These are phyloP conservation scores for Alcedo atthis DNA, from an alignment of 2,797 vertebrate species.

Conservation along the genomic window DNA sequence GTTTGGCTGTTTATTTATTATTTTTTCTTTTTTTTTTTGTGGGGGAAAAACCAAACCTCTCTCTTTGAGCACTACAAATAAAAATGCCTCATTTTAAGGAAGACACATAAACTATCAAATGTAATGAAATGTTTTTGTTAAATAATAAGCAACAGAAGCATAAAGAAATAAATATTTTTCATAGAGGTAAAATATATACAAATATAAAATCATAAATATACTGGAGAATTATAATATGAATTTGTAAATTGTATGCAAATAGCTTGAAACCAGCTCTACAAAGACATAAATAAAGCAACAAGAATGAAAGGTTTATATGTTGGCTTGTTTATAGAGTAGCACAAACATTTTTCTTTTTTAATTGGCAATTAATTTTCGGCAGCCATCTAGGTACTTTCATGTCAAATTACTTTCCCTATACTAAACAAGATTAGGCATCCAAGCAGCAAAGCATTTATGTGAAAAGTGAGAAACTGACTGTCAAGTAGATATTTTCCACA, in stretches of 20 bases:
- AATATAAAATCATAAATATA: conserved; percentile 85
- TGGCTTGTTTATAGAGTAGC: conserved; percentile 86
- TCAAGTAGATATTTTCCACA: conserved; percentile 84
- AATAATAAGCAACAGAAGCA: conserved; percentile 81
- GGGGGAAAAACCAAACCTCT: conserved; percentile 47
- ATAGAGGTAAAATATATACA: conserved; percentile 84
- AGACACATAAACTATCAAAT: conserved; percentile 82
- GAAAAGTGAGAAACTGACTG: conserved; percentile 86
- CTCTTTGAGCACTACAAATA: conserved; percentile 57
- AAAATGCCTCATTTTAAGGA: conserved; percentile 75
- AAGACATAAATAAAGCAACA: conserved; percentile 84
- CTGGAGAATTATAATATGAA: conserved; percentile 82
- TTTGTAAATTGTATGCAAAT: conserved; percentile 87
- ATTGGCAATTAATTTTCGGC: conserved; percentile 88
- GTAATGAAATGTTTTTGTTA: conserved; percentile 82
- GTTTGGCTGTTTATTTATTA: background rate
- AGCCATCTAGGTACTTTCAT: conserved; percentile 86
- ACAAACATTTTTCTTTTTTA: conserved; percentile 89
- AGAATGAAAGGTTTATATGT: conserved; percentile 85
- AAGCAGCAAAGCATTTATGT: conserved; percentile 83
- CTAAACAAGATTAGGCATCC: conserved; percentile 85
- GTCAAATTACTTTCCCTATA: conserved; percentile 85
- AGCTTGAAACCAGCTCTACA: conserved; percentile 82
- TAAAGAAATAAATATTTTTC: conserved; percentile 83
- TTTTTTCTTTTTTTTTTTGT: background rate